Conservation (phyloP, 2,797 vertebrate species). For the Naso thynnoides region DNA sequence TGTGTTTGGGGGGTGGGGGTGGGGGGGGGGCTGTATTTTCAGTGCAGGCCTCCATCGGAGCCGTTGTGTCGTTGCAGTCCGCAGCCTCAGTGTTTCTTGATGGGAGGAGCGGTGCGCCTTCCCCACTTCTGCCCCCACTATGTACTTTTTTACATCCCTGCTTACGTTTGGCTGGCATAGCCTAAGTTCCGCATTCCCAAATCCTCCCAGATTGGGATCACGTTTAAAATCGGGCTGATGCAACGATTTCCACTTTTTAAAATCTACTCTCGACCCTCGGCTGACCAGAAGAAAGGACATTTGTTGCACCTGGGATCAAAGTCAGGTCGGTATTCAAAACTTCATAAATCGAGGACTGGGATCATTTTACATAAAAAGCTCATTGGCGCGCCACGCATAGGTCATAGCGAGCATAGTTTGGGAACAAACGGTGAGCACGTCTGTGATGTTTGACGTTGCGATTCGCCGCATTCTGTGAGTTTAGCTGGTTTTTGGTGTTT, state of each 20-base stretch:
- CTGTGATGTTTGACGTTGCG: conserved; percentile 10
- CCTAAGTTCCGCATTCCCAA: conserved; percentile 97
- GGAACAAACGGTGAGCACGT: conserved; percentile 5
- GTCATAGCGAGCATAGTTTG: conserved; percentile 23
- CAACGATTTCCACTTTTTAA: conserved; percentile 95
- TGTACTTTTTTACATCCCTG: conserved; percentile 84
- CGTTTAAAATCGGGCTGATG: conserved; percentile 95
- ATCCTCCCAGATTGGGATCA: conserved; percentile 95
- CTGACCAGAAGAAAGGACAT: conserved; percentile 86
- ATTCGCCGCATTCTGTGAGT: conserved; percentile 10
- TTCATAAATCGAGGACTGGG: conserved; percentile 51
- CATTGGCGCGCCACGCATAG: conserved; percentile 62
- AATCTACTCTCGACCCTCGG: conserved; percentile 88
- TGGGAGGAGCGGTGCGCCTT: conserved; percentile 85
- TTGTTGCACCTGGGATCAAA: conserved; percentile 85
- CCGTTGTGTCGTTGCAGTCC: conserved; percentile 40
- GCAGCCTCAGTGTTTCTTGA: conserved; percentile 75
- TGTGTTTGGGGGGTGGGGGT: not conserved
- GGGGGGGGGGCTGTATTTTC: not conserved
- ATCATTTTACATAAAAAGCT: conserved; percentile 10
- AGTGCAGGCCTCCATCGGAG: conserved; percentile 43
- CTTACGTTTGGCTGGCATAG: conserved; percentile 93
- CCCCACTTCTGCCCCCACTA: conserved; percentile 85
- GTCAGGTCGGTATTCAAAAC: conserved; percentile 84
- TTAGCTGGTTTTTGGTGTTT: not conserved